A percentile compares a stretch with the other conserved stretches of the same genome.
Conservation (phyloP, 2,113 vertebrate genomes). For the Laterallus jamaicensis region DNA sequence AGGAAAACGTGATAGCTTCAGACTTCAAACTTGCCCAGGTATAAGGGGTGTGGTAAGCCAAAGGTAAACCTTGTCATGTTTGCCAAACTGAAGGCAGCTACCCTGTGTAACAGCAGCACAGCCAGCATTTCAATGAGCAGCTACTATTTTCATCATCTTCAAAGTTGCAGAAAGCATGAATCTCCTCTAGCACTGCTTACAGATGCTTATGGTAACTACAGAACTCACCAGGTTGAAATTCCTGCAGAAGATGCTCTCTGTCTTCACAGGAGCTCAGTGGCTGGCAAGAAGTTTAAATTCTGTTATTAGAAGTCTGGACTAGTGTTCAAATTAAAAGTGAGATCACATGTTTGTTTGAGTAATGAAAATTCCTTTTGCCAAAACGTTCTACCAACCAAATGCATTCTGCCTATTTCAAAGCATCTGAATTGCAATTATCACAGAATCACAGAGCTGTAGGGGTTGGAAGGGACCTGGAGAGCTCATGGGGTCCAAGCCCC, state of each 20-base stretch:
- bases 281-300: slow-evolving; percentile 44
- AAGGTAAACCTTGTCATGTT: background rate
- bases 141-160: background rate
- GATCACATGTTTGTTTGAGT: background rate
- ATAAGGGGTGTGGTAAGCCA: background rate
- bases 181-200: background rate
- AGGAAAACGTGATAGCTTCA: background rate
- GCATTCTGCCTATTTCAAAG: background rate
- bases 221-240: slow-evolving; percentile 54
- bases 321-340: background rate
- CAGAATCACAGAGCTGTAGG: no score
- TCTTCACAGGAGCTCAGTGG: background rate
- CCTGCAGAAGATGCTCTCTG: background rate
- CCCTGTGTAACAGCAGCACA: background rate
- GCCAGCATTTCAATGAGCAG: background rate
- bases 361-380: background rate
- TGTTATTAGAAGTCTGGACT: slow-evolving; percentile 37
- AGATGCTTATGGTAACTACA: background rate
- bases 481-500: no score
- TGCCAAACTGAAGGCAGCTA: background rate
- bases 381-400: background rate
- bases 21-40: background rate
- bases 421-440: background rate
- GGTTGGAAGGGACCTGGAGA: no score
- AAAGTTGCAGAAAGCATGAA: background rate